Base-by-base conservation (phyloP, 2,797 vertebrate species). In the Oryzias sinensis region DNA sequence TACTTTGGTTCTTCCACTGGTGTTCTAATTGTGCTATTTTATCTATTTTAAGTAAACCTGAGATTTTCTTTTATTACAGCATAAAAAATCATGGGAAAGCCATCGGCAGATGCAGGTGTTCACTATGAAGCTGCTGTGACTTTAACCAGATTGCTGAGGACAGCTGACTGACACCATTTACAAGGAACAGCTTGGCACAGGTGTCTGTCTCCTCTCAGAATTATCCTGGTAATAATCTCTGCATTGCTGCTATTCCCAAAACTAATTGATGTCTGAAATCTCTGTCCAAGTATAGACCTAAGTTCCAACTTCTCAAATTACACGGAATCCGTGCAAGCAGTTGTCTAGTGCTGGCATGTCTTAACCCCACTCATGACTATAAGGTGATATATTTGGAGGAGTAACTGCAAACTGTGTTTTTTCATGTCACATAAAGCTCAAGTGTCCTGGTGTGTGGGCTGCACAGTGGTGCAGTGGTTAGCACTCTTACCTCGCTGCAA, bases 231-330 rank as follows among this genome's bases (percentile, higher is more conserved):
- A 82, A 85, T 89, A 85, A 88, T 78, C 65, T 68, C 47, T 62
- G 77, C 77, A 80, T 81, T 59, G 61, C 59, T 79, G 79, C 87
- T 89, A 88, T 91, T 91, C 88, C 67, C 67, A 9, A 82, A 79
- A 83, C 79, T 89, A 90, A 90, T 89, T 90, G 84, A 89, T 86
- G 82, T 78, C 80, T 87, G 84, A 81, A 81, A 79, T 68, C 65
- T 70, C 66, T 37, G 46, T 75, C 85, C 62, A 25, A 82, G 78
- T 88, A 91, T 86, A 90, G 81, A 82, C 68, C 58, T 53, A 68
- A 69, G 52, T 76, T 59, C 74, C 56, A 62, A 75, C 81, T 79
- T 68, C 68, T 73, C 83, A 69, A 72, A 76, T 68, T 41, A 29
- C 55, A 72, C 74, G 57, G 45, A 80, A 82, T 78, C 69, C 61